Conservation (phyloP, 2,797 vertebrate species). For the Cirrhinus molitorella region DNA sequence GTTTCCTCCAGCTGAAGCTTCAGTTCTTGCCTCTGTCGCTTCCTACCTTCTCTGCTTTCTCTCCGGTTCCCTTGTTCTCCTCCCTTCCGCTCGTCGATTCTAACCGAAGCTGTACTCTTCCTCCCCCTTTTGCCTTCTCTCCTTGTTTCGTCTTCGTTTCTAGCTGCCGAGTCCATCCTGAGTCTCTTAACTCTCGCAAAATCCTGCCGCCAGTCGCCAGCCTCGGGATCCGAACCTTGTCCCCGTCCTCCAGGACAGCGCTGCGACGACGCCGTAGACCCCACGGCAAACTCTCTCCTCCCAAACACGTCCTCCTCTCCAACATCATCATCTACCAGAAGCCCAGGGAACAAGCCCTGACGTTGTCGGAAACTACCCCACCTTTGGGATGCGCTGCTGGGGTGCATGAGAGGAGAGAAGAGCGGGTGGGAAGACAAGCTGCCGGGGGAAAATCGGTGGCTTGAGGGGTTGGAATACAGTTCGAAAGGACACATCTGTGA, state of each 20-base stretch:
- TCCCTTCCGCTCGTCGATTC: constrained; percentile 52
- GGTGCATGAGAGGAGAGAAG: constrained; percentile 79
- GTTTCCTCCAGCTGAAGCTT: constrained; percentile 83
- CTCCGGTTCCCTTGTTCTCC: constrained; percentile 63
- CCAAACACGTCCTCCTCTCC: constrained; percentile 63
- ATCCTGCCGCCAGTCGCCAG: constrained; percentile 73
- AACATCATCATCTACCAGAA: constrained; percentile 54
- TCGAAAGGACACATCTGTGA: constrained; percentile 72
- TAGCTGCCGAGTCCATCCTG: constrained; percentile 69
- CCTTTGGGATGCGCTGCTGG: constrained; percentile 70
- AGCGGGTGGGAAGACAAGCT: constrained; percentile 73
- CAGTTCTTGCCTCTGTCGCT: constrained; percentile 78
- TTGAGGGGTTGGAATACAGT: constrained; percentile 66
- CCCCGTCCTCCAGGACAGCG: constrained; percentile 57
- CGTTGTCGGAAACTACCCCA: constrained; percentile 65
- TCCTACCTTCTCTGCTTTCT: constrained; percentile 72
- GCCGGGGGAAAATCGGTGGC: constrained; percentile 63
- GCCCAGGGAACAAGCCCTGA: constrained; percentile 61
- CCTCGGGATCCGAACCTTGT: constrained; percentile 65
- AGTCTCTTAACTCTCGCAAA: constrained; percentile 75
- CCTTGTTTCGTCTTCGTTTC: constrained; percentile 56
- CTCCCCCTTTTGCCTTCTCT: constrained; percentile 49
- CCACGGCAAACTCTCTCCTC: constrained; percentile 57
- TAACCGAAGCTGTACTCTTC: constrained; percentile 25
- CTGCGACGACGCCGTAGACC: constrained; percentile 42